phyloP scores from a whole-genome alignment of 2,888 invertebrate species.

The Caenorhabditis auriculariae region DNA sequence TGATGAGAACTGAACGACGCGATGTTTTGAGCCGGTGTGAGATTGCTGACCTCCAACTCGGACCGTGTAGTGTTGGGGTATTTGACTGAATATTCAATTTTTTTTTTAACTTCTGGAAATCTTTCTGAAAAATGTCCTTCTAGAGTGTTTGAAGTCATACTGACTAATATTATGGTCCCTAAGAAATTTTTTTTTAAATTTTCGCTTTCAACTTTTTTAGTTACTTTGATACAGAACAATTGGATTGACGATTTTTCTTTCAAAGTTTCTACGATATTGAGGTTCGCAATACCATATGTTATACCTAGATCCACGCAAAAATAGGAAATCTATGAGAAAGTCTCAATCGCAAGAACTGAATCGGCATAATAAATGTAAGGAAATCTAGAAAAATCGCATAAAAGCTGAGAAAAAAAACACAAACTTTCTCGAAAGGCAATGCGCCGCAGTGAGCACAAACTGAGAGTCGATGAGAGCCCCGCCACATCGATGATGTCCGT shows the following conservation, averaged over 20 bases:
- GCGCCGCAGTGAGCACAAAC: slow-evolving; percentile 59
- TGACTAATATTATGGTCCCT: not conserved
- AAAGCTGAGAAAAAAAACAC: slow-evolving; percentile 2
- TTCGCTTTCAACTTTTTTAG: not conserved
- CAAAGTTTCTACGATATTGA: no score
- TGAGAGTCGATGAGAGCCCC: slow-evolving; percentile 49
- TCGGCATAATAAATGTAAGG: no score
- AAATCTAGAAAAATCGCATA: no score
- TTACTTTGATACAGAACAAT: not conserved
- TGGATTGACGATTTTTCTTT: no score
- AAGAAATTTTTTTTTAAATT: not conserved
- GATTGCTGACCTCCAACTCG: slow-evolving; percentile 47
- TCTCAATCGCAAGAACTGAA: no score
- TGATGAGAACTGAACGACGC: slow-evolving; percentile 29
- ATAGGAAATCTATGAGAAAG: no score
- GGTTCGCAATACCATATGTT: no score
- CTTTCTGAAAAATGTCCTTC: not conserved
- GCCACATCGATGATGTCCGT: slow-evolving; percentile 46
- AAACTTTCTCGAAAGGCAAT: slow-evolving; percentile 53
- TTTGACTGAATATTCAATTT: slow-evolving; percentile 26
- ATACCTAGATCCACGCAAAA: no score
- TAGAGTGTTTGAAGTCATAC: not conserved
- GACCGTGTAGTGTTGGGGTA: slow-evolving; percentile 35
- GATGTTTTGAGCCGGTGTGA: slow-evolving; percentile 23
- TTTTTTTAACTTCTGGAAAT: slow-evolving; percentile 1